A percentile compares a stretch with the other conserved stretches of the same genome.
Conservation (phyloP, 2,888 invertebrate species). For the Stratiomys singularior region DNA sequence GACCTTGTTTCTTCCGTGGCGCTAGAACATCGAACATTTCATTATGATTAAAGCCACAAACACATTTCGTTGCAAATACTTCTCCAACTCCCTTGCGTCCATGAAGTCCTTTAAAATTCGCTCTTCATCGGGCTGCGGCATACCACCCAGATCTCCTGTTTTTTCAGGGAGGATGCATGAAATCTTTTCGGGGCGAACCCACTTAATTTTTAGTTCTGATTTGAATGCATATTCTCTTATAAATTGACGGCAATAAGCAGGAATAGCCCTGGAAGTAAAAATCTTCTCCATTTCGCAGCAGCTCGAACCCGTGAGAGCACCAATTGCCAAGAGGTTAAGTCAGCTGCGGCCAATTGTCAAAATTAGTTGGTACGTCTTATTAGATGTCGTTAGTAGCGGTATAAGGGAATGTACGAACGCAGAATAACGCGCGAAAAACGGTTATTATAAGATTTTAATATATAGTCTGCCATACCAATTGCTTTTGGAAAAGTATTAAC, state of each 20-base stretch:
- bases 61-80: no score
- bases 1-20: slow-evolving; percentile 77
- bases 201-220: slow-evolving; percentile 79
- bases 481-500: no score
- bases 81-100: slow-evolving; percentile 75
- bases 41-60: no score
- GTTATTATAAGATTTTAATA: no score
- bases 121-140: slow-evolving; percentile 69
- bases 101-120: slow-evolving; percentile 68
- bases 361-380: no score
- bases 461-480: no score
- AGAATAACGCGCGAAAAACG: no score
- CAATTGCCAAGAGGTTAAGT: no score
- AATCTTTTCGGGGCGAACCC: slow-evolving; percentile 78
- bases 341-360: no score
- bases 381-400: no score
- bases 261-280: slow-evolving; percentile 14
- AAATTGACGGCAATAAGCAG: neutral
- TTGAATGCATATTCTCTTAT: slow-evolving; percentile 69
- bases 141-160: slow-evolving; percentile 75
- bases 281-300: slow-evolving; percentile 24
- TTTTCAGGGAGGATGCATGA: slow-evolving; percentile 73
- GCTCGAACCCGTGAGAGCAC: neutral
- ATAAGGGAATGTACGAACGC: no score
- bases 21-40: slow-evolving; percentile 63